These are phyloP conservation scores for Microcebus lehilahytsara DNA, from an alignment of 2,113 vertebrate genomes.

Conservation along the genomic window DNA sequence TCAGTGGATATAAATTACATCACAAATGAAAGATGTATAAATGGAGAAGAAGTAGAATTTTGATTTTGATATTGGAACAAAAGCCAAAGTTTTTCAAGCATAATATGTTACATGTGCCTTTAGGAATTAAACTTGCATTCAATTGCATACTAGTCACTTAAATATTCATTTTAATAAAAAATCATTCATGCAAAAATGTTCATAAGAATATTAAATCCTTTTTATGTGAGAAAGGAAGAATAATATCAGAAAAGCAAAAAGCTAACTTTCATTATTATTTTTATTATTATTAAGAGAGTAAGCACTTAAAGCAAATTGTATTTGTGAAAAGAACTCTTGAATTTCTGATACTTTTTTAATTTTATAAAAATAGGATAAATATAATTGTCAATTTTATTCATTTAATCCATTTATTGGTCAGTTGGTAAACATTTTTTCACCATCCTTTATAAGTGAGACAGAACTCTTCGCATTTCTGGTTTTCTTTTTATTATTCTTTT, in stretches of 20 bases:
- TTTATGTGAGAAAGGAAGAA: constrained; percentile 29
- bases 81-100: not conserved
- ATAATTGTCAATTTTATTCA: not conserved
- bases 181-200: not conserved
- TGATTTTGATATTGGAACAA: not conserved
- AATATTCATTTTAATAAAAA: constrained; percentile 27
- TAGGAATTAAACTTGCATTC: constrained; percentile 13
- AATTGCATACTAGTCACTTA: not conserved
- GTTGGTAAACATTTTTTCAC: not conserved
- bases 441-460: not conserved
- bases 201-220: constrained; percentile 32
- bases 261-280: not conserved
- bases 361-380: not conserved
- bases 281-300: not conserved
- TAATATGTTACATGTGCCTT: not conserved
- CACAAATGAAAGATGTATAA: not conserved
- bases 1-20: not conserved
- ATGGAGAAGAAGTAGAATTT: not conserved
- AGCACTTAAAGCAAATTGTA: not conserved
- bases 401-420: not conserved
- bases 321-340: not conserved
- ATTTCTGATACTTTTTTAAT: not conserved
- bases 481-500: not conserved
- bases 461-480: not conserved
- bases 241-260: not conserved